Base-by-base conservation (phyloP, 2,888 invertebrate genomes). In the Dimorphilus gyrociliatus region DNA sequence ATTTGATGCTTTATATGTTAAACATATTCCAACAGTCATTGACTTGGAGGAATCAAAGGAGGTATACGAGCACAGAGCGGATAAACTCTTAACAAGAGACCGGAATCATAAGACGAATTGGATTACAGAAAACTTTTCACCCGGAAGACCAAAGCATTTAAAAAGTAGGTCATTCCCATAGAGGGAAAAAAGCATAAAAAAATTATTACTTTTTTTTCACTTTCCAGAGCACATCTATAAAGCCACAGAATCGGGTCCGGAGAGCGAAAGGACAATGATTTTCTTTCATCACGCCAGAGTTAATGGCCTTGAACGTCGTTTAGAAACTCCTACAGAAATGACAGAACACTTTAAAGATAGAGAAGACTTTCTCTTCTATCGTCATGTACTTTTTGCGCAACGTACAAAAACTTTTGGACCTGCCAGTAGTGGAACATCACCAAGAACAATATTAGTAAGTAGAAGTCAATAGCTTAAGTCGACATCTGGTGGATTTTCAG, bases 281-380 rank as follows among this genome's bases (percentile, higher is more conserved):
- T 74, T 69, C 55, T 72, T 70, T 47, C 44, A 65, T 48, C 50
- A 61, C 37, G 72, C 76, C 0, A 69, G 82, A 2, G 55, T 74
- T 4, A 82, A 85, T 52, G 76, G 78, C 3, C 65, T 84, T 21
- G 60, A 47, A 16, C 54, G 53, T 30, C 40, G 61, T 17, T 48
- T 50, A n/a, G 60, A 62, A 38, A 58, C 55, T 4, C 51, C 54
- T 0, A 36, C 42, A 16, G 52, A 51, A 30, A 57, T 62, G 56
- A 54, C 50, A 2, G 61, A 63, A 35, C 50, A 60, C 32, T 63
- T 48, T 33, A 35, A 40, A 16, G 47, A 56, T 32, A 38, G 62
- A 25, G 53, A 53, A 31, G 63, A 63, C 41, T 56, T 50, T 40
- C 42, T 61, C 19, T 54, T 45, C 37, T 62, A 51, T 41, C 10